phyloP scores from a whole-genome alignment of 2,797 vertebrate genomes.

The Knipowitschia caucasica region DNA sequence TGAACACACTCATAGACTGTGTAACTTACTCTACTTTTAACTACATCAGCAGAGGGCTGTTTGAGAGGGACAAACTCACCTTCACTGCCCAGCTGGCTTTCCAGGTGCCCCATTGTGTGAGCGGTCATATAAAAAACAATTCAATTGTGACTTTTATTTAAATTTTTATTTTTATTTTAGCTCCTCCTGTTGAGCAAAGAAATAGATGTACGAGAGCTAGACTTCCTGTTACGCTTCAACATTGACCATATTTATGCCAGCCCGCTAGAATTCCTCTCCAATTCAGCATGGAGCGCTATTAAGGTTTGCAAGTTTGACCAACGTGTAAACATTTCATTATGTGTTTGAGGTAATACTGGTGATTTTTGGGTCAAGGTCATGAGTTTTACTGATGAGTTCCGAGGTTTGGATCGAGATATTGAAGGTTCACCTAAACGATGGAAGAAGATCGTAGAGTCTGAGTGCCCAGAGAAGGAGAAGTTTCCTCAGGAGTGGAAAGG shows the following conservation, averaged over 20 bases:
- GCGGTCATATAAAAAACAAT: conserved; percentile 8
- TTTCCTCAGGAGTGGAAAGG: conserved; percentile 79
- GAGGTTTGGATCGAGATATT: conserved; percentile 72
- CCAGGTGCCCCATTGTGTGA: conserved; percentile 54
- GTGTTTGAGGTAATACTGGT: not conserved
- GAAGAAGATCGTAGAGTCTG: conserved; percentile 76
- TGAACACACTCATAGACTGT: conserved; percentile 72
- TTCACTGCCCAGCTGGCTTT: conserved; percentile 78
- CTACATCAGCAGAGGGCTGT: conserved; percentile 78
- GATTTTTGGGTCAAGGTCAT: conserved; percentile 52
- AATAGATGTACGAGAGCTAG: conserved; percentile 72
- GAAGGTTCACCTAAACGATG: conserved; percentile 77
- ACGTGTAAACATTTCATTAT: not conserved
- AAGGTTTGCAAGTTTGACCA: conserved; percentile 53
- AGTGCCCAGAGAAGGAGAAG: conserved; percentile 79
- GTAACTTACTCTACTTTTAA: conserved; percentile 78
- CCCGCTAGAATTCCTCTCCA: conserved; percentile 78
- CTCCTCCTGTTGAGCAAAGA: conserved; percentile 78
- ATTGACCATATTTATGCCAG: conserved; percentile 76
- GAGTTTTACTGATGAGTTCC: conserved; percentile 80
- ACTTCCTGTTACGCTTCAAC: conserved; percentile 82
- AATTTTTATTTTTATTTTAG: conserved; percentile 37
- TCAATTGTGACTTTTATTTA: conserved; percentile 18
- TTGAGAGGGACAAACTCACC: conserved; percentile 80
- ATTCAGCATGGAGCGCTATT: conserved; percentile 76